These are phyloP conservation scores for Penaeus vannamei DNA, from an alignment of 1,140 invertebrate genomes.

Conservation along the genomic window DNA sequence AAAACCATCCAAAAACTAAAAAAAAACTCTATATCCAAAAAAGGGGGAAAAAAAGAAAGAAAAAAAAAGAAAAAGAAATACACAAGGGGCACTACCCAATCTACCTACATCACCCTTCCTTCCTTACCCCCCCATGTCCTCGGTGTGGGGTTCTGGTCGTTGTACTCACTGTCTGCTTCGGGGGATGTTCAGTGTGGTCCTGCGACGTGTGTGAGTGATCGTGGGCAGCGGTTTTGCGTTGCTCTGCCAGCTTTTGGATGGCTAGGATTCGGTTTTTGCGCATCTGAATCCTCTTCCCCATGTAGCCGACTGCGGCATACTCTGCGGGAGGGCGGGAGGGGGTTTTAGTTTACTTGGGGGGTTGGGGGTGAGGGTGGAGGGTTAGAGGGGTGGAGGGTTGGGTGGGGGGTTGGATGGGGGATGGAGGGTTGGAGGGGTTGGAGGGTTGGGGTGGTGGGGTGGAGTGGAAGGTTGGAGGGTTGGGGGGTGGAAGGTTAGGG, in stretches of 20 bases:
- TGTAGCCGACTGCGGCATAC: constrained; percentile 94
- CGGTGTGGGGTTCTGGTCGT: background rate
- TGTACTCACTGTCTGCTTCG: constrained; percentile 82
- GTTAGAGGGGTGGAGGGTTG: background rate
- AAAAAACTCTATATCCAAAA: too few species aligned
- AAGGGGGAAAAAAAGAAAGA: too few species aligned
- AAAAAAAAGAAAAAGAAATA: too few species aligned
- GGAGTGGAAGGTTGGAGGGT: too few species aligned
- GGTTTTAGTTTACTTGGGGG: background rate
- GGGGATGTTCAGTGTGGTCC: constrained; percentile 79
- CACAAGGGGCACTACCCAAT: too few species aligned
- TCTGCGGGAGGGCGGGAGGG: constrained; percentile 76
- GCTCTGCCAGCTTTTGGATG: constrained; percentile 90
- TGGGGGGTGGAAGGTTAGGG: too few species aligned
- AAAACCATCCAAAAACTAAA: too few species aligned
- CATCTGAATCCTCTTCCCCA: constrained; percentile 96
- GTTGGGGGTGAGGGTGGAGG: background rate
- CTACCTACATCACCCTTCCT: too few species aligned
- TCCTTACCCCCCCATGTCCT: too few species aligned
- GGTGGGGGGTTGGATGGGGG: too few species aligned
- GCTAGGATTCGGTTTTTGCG: constrained; percentile 89
- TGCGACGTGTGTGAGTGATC: constrained; percentile 70
- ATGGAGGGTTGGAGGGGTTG: too few species aligned
- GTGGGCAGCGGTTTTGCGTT: constrained; percentile 80
- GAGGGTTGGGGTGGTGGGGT: too few species aligned